Base-by-base conservation (phyloP, 2,888 invertebrate species). In the Dimorphilus gyrociliatus region DNA sequence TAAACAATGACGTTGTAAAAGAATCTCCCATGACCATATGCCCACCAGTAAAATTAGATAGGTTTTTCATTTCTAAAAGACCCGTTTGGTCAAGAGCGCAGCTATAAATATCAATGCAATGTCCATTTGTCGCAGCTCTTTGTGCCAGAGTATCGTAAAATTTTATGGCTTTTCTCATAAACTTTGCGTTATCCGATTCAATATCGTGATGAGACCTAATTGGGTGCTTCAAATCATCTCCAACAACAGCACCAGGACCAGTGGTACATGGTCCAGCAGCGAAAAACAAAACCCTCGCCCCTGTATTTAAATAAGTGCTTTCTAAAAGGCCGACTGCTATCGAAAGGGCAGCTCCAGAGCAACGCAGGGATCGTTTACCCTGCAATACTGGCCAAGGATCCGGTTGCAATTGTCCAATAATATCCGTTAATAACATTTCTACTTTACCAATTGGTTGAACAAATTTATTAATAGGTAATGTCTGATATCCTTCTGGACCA, bases 1-100 rank as follows among this genome's bases (percentile, higher is more conserved):
- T 94, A 68, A 99, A 99, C 6, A 99, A 70, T 1, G 92, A 85
- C 0, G 97, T 94, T 62, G 92, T 90, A 65, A 99, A 99, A 0
- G 92, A 90, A 60, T 99, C 97, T 4, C 90, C 94, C 88, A 99
- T 90, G 15, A 99, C 86, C 81, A 97, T 90, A 54, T 94, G 88
- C 1, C 97, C 97, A 15, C 81, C 94, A 17, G 94, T 94, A 6
- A 82, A 81, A 66, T 92, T 92, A 55, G 84, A 81, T 51, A 85
- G 81, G 54, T 84, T 86, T 53, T 90, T 90, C 94, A 99, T 97
- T 65, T 99, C 97, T 68, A 86, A 74, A 23, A 99, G 68, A 17
- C 97, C 97, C 32, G 92, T 94, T 66, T 99, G 97, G 70, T 99
- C 97, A 31, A 99, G 69, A 2, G 97, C 92, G 65, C 94, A 97